A percentile compares a stretch with the other conserved stretches of the same genome.
Evolutionary conservation across 2,797 vertebrate genomes (phyloP).

Genomic region (Vultur gryphus): DNA sequence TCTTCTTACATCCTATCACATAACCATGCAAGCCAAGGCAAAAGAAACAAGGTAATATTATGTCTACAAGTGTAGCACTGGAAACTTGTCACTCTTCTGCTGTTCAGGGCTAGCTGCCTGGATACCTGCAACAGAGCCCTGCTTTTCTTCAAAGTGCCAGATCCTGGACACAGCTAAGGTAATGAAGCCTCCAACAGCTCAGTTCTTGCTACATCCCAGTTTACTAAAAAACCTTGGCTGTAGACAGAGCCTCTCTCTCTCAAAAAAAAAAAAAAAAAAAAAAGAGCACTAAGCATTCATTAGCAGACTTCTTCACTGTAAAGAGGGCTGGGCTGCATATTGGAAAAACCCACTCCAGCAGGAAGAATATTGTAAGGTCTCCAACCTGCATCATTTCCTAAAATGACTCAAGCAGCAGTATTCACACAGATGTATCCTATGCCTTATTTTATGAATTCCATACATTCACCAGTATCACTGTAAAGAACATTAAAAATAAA

Average conservation of each 20-base stretch:
- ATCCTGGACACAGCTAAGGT: neutral
- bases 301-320: neutral
- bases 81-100: neutral
- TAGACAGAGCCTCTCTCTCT: neutral
- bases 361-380: neutral
- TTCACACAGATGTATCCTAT: constrained; percentile 23
- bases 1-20: neutral
- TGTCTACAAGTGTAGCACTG: neutral
- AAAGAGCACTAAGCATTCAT: neutral
- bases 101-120: neutral
- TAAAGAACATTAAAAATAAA: constrained; percentile 1
- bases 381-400: constrained; percentile 17
- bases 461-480: neutral
- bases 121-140: neutral
- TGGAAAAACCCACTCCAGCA: neutral
- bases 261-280: too few species aligned
- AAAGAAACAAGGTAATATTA: neutral
- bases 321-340: neutral
- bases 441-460: neutral
- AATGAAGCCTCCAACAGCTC: neutral
- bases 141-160: neutral
- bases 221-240: neutral
- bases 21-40: neutral
- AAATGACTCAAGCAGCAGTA: neutral
- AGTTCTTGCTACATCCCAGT: neutral